Percentiles rank a stretch among this genome's conserved stretches.
These are phyloP conservation scores for Pristis pectinata DNA, from an alignment of 2,797 vertebrate genomes.

Conservation along the genomic window DNA sequence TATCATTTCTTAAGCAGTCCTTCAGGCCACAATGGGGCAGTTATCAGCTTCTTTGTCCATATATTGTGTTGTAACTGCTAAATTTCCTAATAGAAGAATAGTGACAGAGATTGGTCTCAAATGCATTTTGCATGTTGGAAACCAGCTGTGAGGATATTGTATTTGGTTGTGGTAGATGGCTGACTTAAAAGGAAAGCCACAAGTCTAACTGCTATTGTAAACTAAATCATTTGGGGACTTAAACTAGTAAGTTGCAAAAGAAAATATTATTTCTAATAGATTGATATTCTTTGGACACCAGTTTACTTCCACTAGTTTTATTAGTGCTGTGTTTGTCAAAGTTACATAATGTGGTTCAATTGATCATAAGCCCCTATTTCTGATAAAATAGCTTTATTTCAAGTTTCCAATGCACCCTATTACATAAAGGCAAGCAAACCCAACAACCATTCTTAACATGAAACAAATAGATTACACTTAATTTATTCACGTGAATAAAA, in stretches of 20 bases:
- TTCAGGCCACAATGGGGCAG: too few relatives aligned
- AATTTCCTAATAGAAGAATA: not conserved
- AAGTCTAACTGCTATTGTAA: not conserved
- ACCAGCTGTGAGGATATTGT: not conserved
- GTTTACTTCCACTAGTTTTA: conserved; percentile 34
- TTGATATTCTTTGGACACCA: conserved; percentile 1
- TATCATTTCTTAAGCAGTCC: too few relatives aligned
- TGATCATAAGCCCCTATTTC: not conserved
- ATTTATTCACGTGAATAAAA: conserved; percentile 8
- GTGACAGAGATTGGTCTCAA: not conserved
- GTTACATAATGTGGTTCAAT: conserved; percentile 23
- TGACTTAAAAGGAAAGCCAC: not conserved
- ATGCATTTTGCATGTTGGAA: not conserved
- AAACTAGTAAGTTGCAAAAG: not conserved
- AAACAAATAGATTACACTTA: conserved; percentile 24
- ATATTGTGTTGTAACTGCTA: too few relatives aligned
- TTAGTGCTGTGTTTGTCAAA: conserved; percentile 6
- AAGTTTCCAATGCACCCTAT: conserved; percentile 18
- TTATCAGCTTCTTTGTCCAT: too few relatives aligned
- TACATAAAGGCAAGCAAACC: conserved; percentile 26
- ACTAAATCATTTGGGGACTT: not conserved
- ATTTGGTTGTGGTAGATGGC: not conserved
- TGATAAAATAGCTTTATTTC: conserved; percentile 15
- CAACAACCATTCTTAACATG: conserved; percentile 25
- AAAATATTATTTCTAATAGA: not conserved